A percentile compares a stretch with the other conserved stretches of the same genome.
phyloP scores from a whole-genome alignment of 2,113 vertebrate genomes.

The Vulpes vulpes region DNA sequence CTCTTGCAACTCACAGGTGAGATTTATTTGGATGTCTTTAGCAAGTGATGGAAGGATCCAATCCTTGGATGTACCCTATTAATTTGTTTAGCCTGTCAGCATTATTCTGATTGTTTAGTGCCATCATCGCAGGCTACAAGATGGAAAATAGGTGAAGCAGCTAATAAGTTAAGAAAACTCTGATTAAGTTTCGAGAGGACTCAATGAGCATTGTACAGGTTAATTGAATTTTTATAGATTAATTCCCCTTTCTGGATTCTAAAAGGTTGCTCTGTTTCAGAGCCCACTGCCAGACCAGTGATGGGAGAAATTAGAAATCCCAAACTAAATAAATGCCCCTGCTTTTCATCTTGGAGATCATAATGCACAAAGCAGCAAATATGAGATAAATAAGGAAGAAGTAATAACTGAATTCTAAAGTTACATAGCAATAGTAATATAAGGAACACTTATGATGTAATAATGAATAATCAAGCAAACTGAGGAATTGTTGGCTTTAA shows the following conservation, averaged over 20 bases:
- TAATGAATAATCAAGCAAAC: neutral
- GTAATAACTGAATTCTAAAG: neutral
- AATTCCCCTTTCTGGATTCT: constrained; percentile 80
- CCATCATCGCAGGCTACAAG: constrained; percentile 39
- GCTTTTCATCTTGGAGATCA: constrained; percentile 68
- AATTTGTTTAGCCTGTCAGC: constrained; percentile 63
- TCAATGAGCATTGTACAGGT: constrained; percentile 83
- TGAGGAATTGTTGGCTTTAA: neutral
- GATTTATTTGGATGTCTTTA: constrained; percentile 28
- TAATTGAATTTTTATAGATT: constrained; percentile 89
- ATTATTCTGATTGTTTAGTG: constrained; percentile 62
- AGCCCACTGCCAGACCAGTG: constrained; percentile 76
- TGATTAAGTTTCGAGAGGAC: constrained; percentile 82
- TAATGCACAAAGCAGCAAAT: constrained; percentile 54
- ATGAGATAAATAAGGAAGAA: neutral
- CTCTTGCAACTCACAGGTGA: neutral
- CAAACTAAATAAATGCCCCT: constrained; percentile 75
- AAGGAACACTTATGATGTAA: neutral
- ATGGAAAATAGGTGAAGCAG: constrained; percentile 76
- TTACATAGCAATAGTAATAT: neutral
- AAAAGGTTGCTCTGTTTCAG: constrained; percentile 78
- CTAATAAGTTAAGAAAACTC: constrained; percentile 82
- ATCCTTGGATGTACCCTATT: constrained; percentile 50
- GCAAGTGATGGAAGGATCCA: neutral
- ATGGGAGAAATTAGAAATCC: constrained; percentile 81